A percentile compares a stretch with the other conserved stretches of the same genome.
Evolutionary conservation across 2,797 vertebrate species (phyloP).

Genomic region (Notoglanidium macrostoma): DNA sequence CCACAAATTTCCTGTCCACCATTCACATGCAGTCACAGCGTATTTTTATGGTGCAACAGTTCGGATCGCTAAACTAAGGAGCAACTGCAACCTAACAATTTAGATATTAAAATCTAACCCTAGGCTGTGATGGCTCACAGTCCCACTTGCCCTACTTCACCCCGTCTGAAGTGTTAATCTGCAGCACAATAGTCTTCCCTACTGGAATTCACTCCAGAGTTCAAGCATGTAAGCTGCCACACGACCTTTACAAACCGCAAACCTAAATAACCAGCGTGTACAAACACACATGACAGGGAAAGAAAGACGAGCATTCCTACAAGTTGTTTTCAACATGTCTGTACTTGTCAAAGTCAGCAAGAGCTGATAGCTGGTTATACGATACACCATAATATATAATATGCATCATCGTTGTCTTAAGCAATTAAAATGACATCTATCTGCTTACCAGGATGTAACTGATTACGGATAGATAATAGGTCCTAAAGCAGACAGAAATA

Average conservation of each 20-base stretch:
- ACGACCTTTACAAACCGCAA: conserved; percentile 15
- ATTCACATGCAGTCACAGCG: neutral
- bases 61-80: neutral
- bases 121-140: neutral
- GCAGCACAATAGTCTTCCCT: neutral
- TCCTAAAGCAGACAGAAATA: neutral
- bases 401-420: neutral
- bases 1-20: neutral
- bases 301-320: conserved; percentile 27
- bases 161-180: conserved; percentile 31
- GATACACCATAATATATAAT: neutral
- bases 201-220: conserved; percentile 18
- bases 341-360: conserved; percentile 22
- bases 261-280: conserved; percentile 8
- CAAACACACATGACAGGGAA: conserved; percentile 22
- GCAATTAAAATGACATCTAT: neutral
- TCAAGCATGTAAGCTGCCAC: conserved; percentile 6
- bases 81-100: neutral
- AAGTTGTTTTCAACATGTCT: neutral
- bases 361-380: neutral
- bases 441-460: neutral
- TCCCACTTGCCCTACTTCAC: conserved; percentile 1
- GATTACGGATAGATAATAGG: neutral
- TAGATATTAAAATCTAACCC: neutral
- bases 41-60: neutral